Percentiles rank a stretch among this genome's conserved stretches.
Conservation (phyloP, 1,140 invertebrate species). For the Sminthurides bifidus region DNA sequence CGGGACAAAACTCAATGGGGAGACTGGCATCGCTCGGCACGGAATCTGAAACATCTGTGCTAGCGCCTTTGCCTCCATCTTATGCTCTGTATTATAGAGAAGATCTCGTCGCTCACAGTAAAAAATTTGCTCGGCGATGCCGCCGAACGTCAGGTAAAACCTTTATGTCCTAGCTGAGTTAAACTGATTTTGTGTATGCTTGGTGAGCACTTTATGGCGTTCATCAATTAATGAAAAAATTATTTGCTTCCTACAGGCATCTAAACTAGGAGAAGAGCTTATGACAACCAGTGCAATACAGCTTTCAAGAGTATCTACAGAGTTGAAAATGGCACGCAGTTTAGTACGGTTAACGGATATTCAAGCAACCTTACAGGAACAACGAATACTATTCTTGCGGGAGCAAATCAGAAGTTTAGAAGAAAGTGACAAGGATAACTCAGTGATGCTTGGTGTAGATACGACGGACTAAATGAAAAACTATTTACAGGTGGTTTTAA, state of each 20-base stretch:
- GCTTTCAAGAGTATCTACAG: conserved; percentile 84
- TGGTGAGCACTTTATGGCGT: not conserved
- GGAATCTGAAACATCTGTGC: conserved; percentile 8
- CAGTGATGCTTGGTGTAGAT: conserved; percentile 26
- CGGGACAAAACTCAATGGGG: conserved; percentile 12
- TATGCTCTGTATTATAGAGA: conserved; percentile 82
- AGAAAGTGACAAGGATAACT: conserved; percentile 41
- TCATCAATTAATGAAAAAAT: not conserved
- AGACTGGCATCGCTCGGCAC: conserved; percentile 34
- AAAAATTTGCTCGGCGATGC: conserved; percentile 82
- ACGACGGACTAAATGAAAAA: conserved; percentile 12
- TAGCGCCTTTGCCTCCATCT: conserved; percentile 68
- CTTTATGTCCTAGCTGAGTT: not conserved
- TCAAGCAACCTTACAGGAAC: conserved; percentile 90
- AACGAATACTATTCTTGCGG: conserved; percentile 84
- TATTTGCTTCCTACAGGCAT: conserved; percentile 48
- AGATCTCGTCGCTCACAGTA: conserved; percentile 80
- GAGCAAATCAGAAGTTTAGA: conserved; percentile 79
- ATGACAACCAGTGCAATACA: conserved; percentile 71
- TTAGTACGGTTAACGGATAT: conserved; percentile 89
- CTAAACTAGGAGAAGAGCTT: conserved; percentile 70
- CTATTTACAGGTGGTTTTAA: too few species aligned
- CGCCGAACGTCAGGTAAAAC: conserved; percentile 75
- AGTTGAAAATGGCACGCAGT: conserved; percentile 86
- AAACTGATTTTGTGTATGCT: not conserved